Conservation (phyloP, 2,113 vertebrate genomes). For the Ciconia boyciana region DNA sequence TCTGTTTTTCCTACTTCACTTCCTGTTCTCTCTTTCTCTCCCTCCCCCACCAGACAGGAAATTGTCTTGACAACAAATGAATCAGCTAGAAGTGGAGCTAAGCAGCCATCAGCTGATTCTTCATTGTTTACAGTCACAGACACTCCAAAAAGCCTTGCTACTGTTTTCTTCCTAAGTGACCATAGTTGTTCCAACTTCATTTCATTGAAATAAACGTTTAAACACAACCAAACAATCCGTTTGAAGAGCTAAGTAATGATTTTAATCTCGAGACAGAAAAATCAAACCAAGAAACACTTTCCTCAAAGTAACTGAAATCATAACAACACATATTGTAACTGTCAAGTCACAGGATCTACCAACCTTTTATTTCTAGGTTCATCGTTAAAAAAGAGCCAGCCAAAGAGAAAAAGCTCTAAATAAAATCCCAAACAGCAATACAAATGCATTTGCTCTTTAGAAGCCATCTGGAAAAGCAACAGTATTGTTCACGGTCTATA, state of each 20-base stretch:
- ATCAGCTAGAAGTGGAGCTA: conserved; percentile 76
- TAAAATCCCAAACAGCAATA: conserved; percentile 27
- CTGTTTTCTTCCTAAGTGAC: conserved; percentile 1
- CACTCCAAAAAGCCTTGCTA: conserved; percentile 23
- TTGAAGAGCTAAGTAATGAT: not conserved
- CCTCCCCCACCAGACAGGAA: conserved; percentile 77
- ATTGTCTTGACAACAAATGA: conserved; percentile 77
- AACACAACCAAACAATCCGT: not conserved
- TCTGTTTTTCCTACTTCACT: conserved; percentile 74
- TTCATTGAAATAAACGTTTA: not conserved
- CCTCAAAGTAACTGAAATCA: not conserved
- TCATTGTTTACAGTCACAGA: conserved; percentile 62
- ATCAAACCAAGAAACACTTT: conserved; percentile 8
- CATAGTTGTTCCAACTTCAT: not conserved
- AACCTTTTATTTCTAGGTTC: conserved; percentile 16
- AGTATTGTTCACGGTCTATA: conserved; percentile 24
- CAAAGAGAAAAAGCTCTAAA: conserved; percentile 37
- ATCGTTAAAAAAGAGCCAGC: not conserved
- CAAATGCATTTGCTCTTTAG: conserved; percentile 43
- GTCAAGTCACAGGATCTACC: conserved; percentile 30
- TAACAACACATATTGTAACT: not conserved
- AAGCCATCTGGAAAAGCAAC: conserved; percentile 58
- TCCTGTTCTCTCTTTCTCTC: conserved; percentile 71
- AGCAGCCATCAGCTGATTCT: conserved; percentile 71
- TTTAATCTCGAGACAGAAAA: not conserved